Evolutionary conservation across 2,113 vertebrate species (phyloP), one percentile per base, ranked within the genome.

Genomic region (Piaya cayana): DNA sequence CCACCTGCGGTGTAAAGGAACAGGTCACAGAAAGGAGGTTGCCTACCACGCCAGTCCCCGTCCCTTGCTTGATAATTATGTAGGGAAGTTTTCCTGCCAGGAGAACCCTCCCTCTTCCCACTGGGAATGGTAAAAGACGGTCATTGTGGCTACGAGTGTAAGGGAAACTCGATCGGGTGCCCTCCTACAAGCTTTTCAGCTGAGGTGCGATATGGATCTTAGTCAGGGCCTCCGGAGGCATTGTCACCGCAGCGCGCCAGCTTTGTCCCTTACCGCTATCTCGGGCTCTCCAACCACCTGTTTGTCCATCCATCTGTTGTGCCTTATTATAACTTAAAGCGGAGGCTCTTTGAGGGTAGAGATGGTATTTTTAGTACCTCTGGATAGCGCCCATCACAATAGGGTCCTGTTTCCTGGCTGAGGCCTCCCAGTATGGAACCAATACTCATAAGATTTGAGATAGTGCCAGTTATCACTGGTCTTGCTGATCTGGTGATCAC

Each of bases 11-110:
- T 0, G 21, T 1, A 2, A 16, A 9, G 36, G 55, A 8, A 1
- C 9, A 9, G 43, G 17, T 8, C 14, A 65, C 8, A 6, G 18
- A 13, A 13, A 43, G n/a, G 16, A 8, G 72, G 52, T 22, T 6
- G 29, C 68, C 58, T 5, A 2, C 20, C 2, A 1, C 3, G 2
- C 10, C 23, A 2, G 29, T 6, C 55, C 77, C 58, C 22, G 1
- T 2, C 69, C 65, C 59, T 3, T 21, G 0, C 36, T 11, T 65
- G 26, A 3, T 39, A 4, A 4, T 13, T 0, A 7, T 0, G 6
- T 4, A 4, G 0, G 11, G 0, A 3, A 0, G 4, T 2, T 39
- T 9, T 5, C 4, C 30, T 60, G 75, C 70, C 43, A 1, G 12
- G 18, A 60, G 43, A 55, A 15, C 16, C 47, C 63, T 62, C 34